A percentile compares a stretch with the other conserved stretches of the same genome.
phyloP scores from a whole-genome alignment of 1,140 invertebrate genomes.

The Cepaea nemoralis region DNA sequence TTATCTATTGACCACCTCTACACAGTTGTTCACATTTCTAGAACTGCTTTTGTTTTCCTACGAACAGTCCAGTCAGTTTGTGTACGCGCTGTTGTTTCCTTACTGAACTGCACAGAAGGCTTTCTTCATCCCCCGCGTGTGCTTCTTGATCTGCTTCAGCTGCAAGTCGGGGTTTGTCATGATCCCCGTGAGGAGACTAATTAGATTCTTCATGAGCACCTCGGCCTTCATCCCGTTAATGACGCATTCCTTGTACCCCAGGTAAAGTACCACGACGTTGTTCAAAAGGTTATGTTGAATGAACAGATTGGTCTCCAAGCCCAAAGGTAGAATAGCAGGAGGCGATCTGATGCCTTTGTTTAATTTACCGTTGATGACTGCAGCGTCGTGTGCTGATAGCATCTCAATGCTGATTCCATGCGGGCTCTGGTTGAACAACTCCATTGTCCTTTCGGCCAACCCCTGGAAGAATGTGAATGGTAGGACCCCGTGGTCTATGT shows the following conservation, averaged over 20 bases:
- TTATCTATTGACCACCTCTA: too few species aligned
- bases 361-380: background rate
- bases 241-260: constrained; percentile 34
- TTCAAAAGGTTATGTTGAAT: constrained; percentile 31
- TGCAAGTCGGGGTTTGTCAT: constrained; percentile 19
- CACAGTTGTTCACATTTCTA: too few species aligned
- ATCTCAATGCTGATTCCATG: constrained; percentile 42
- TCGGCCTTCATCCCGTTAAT: constrained; percentile 24
- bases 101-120: constrained; percentile 4
- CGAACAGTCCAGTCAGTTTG: too few species aligned
- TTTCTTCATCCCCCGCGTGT: constrained; percentile 4
- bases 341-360: background rate
- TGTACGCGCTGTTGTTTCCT: too few species aligned
- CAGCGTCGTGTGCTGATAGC: background rate
- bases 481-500: constrained; percentile 41
- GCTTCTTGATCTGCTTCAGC: constrained; percentile 20
- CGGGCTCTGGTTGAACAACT: constrained; percentile 32
- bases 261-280: constrained; percentile 21
- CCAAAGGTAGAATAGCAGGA: constrained; percentile 20
- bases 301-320: constrained; percentile 39
- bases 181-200: constrained; percentile 22
- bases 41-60: too few species aligned
- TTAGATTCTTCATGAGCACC: constrained; percentile 21
- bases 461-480: constrained; percentile 42
- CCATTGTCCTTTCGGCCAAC: constrained; percentile 39